Base-by-base conservation (phyloP, 2,113 vertebrate genomes). In the Sander vitreus region DNA sequence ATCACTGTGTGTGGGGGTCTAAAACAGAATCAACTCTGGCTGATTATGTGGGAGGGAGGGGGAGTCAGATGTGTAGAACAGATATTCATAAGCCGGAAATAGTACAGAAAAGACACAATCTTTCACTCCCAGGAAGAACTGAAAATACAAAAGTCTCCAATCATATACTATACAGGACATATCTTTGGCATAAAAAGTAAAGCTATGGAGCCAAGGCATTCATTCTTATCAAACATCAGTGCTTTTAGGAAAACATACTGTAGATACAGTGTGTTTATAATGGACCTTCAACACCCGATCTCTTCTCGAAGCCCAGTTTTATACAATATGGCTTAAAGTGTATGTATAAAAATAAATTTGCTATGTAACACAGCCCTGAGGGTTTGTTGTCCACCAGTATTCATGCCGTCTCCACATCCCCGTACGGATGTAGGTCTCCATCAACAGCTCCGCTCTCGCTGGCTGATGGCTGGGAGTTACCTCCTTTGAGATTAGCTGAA, bases 341-440 rank as follows among this genome's bases (percentile, higher is more conserved):
- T 96, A 96, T 96, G 96, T 97, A 97, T 96, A 97, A 98, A 99
- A 97, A 98, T 97, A 98, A 93, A 96, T 96, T 94, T 95, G 95
- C 93, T 96, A 95, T 96, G 87, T 89, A 91, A 95, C 91, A 94
- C 96, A 96, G 97, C 96, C 98, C 98, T 98, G 97, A 99, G 97
- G 96, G 97, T 96, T 95, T 88, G 84, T 93, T 88, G 91, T 96
- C 96, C 96, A 95, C 83, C 86, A 93, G 91, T 89, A 91, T 81
- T 96, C 94, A 92, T 94, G 94, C 94, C 89, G 95, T 96, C 96
- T 96, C 96, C 95, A 96, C 93, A 94, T 93, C 93, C 95, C 88
- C 90, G 88, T 86, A 93, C 90, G 91, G 95, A 93, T 94, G 93
- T 93, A 94, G 87, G 88, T 94, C 85, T 88, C 88, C 94, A 94